Percentiles rank a stretch among this genome's conserved stretches.
phyloP scores from a whole-genome alignment of 2,797 vertebrate species.

The Chelon auratus region DNA sequence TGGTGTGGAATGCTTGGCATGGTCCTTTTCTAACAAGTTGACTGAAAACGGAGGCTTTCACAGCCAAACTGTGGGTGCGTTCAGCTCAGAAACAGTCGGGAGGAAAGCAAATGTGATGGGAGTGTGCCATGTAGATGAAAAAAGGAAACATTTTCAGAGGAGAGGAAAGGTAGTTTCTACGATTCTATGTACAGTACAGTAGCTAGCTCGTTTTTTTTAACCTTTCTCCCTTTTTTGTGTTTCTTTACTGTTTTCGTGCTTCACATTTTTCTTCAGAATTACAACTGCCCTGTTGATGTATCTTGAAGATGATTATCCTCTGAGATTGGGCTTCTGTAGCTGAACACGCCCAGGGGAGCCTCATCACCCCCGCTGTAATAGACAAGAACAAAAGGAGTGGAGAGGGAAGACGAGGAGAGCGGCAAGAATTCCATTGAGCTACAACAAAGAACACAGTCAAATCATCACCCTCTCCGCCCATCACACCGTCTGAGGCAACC shows the following conservation, averaged over 20 bases:
- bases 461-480: slow-evolving; percentile 55
- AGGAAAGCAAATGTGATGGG: slow-evolving; percentile 54
- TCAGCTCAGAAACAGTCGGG: slow-evolving; percentile 58
- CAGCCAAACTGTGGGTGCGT: slow-evolving; percentile 70
- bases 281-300: slow-evolving; percentile 72
- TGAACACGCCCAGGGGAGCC: slow-evolving; percentile 74
- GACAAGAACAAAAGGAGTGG: slow-evolving; percentile 76
- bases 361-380: slow-evolving; percentile 76
- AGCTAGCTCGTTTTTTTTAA: slow-evolving; percentile 12
- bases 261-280: slow-evolving; percentile 64
- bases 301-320: slow-evolving; percentile 80
- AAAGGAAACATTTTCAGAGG: slow-evolving; percentile 23
- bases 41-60: slow-evolving; percentile 64
- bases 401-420: slow-evolving; percentile 69
- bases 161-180: slow-evolving; percentile 17
- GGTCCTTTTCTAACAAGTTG: slow-evolving; percentile 76
- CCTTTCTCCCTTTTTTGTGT: slow-evolving; percentile 15
- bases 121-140: slow-evolving; percentile 45
- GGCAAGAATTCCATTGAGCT: slow-evolving; percentile 77
- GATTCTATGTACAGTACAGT: slow-evolving; percentile 11
- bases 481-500: slow-evolving; percentile 47
- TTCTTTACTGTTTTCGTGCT: slow-evolving; percentile 25
- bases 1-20: slow-evolving; percentile 79
- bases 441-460: slow-evolving; percentile 76
- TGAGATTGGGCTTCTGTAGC: slow-evolving; percentile 75